phyloP scores from a whole-genome alignment of 2,113 vertebrate genomes.

The Cacatua alba region DNA sequence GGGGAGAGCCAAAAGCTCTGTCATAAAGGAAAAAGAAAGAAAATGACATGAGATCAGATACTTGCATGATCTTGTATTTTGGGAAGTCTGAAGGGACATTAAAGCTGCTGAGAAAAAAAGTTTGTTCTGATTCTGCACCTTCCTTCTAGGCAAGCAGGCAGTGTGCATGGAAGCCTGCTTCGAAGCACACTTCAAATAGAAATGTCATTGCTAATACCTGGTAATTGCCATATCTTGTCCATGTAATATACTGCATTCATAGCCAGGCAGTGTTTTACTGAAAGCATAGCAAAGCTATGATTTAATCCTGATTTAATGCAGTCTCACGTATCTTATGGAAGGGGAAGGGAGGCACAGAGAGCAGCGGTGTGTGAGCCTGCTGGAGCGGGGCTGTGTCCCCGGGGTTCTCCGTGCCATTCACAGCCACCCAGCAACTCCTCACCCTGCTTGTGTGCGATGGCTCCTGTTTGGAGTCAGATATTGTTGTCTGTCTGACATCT shows the following conservation, averaged over 20 bases:
- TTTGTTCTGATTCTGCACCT: not conserved
- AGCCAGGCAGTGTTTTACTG: not conserved
- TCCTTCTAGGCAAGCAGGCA: not conserved
- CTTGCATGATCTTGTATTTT: not conserved
- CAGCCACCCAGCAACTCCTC: accelerated
- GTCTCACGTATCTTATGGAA: accelerated
- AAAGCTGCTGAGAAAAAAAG: not conserved
- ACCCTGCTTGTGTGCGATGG: accelerated
- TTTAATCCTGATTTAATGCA: not conserved
- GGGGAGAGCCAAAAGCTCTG: not conserved
- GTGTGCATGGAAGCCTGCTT: not conserved
- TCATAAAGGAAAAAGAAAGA: not conserved
- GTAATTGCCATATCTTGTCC: not conserved
- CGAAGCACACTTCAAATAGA: not conserved
- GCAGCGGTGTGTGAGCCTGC: accelerated
- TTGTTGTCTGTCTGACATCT: not conserved
- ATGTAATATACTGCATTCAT: not conserved
- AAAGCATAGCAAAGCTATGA: not conserved
- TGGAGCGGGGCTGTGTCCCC: accelerated
- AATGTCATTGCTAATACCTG: not conserved
- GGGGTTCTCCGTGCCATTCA: accelerated
- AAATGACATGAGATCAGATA: not conserved
- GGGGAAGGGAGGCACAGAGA: not conserved
- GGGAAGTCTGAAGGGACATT: not conserved
- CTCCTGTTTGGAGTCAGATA: not conserved